phyloP scores from a whole-genome alignment of 1,140 invertebrate genomes.

The Ylistrum balloti region DNA sequence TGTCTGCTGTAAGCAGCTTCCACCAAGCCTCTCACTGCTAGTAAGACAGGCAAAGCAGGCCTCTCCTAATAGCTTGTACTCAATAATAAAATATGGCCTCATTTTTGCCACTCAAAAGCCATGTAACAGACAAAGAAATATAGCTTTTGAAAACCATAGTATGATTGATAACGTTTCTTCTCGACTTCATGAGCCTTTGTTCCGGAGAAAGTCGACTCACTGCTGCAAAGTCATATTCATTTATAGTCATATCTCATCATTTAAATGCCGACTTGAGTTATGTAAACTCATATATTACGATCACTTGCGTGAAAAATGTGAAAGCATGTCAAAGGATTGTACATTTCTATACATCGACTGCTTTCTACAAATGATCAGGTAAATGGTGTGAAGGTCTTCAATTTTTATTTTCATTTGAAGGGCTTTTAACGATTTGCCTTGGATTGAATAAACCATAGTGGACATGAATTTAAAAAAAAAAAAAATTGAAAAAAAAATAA shows the following conservation, averaged over 20 bases:
- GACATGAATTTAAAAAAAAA: too few species aligned
- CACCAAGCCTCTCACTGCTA: not conserved
- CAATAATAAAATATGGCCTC: slow-evolving; percentile 39
- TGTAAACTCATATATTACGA: not conserved
- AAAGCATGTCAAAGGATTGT: not conserved
- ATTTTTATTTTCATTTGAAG: not conserved
- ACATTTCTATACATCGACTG: slow-evolving; percentile 34
- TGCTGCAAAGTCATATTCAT: slow-evolving; percentile 25
- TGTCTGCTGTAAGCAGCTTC: slow-evolving; percentile 27
- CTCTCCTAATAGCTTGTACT: slow-evolving; percentile 28
- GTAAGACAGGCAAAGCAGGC: slow-evolving; percentile 2
- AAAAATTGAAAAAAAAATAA: too few species aligned
- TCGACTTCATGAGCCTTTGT: slow-evolving; percentile 37
- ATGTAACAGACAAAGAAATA: slow-evolving; percentile 28
- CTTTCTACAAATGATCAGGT: slow-evolving; percentile 11
- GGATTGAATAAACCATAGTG: not conserved
- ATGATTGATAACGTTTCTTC: slow-evolving; percentile 35
- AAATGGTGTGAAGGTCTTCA: slow-evolving; percentile 27
- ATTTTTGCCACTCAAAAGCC: slow-evolving; percentile 38
- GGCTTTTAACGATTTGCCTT: slow-evolving; percentile 11
- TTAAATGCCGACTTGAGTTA: slow-evolving; percentile 34
- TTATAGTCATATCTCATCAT: slow-evolving; percentile 27
- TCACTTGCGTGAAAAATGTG: not conserved
- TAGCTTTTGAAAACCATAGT: slow-evolving; percentile 17
- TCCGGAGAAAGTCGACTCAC: slow-evolving; percentile 25